These are phyloP conservation scores for Xestobium rufovillosum DNA, from an alignment of 2,888 invertebrate species.

Conservation along the genomic window DNA sequence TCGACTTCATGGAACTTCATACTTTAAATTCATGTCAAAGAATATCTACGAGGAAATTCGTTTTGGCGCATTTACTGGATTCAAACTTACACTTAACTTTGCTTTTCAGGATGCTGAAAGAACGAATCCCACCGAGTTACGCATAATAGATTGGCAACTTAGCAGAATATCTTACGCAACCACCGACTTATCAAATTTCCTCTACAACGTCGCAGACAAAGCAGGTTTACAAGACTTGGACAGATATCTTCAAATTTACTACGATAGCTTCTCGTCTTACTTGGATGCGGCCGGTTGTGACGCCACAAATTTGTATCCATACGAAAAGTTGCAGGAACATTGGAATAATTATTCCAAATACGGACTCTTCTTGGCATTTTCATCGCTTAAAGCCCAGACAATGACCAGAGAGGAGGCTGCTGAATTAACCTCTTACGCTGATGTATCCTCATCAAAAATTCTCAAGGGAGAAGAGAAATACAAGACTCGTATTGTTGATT, in stretches of 20 bases:
- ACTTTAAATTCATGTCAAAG: no score
- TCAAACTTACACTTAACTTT: no score
- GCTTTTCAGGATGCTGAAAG: no score
- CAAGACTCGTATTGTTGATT: background rate
- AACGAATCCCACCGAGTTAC: no score
- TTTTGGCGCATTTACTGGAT: no score
- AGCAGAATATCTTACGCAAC: slow-evolving; percentile 26
- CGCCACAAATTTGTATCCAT: slow-evolving; percentile 30
- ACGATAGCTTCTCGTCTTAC: slow-evolving; percentile 28
- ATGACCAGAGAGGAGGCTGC: background rate
- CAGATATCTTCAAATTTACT: slow-evolving; percentile 31
- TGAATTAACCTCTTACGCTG: background rate
- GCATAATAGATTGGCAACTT: slow-evolving; percentile 30
- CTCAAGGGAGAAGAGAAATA: background rate
- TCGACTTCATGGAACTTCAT: no score
- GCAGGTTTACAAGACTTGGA: slow-evolving; percentile 31
- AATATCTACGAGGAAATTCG: no score
- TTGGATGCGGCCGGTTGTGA: slow-evolving; percentile 27
- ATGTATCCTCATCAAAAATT: background rate
- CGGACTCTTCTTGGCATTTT: slow-evolving; percentile 16
- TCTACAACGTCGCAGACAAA: slow-evolving; percentile 32
- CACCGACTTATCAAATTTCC: slow-evolving; percentile 34
- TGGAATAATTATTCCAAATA: slow-evolving; percentile 25
- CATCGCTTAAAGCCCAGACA: background rate
- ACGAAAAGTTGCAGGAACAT: slow-evolving; percentile 24